phyloP scores from a whole-genome alignment of 1,140 invertebrate species.

The Penaeus chinensis region DNA sequence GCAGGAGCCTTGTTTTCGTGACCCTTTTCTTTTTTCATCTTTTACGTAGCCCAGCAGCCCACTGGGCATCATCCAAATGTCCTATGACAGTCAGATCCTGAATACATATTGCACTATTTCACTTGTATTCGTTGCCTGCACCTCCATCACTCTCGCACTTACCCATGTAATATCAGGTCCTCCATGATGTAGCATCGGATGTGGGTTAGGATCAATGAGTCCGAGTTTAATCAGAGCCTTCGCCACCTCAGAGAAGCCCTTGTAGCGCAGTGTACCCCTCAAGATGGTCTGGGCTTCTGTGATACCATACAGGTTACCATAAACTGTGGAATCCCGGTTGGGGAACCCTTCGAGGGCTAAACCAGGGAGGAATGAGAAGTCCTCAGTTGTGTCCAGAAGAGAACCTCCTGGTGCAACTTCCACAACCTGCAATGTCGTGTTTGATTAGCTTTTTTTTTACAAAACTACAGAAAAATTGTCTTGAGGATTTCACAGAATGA shows the following conservation, averaged over 20 bases:
- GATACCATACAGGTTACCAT: conserved; percentile 88
- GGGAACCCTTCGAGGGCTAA: conserved; percentile 97
- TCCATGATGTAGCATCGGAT: conserved; percentile 89
- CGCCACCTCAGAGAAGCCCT: conserved; percentile 90
- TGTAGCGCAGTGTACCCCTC: conserved; percentile 84
- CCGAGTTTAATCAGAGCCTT: conserved; percentile 87
- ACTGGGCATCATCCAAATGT: too few relatives aligned
- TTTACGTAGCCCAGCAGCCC: too few relatives aligned
- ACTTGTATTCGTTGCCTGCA: conserved; percentile 67
- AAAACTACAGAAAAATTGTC: neutral
- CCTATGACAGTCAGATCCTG: too few relatives aligned
- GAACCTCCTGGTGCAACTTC: conserved; percentile 91
- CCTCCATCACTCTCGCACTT: neutral
- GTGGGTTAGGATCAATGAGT: conserved; percentile 85
- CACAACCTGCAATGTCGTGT: conserved; percentile 68
- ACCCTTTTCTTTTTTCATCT: too few relatives aligned
- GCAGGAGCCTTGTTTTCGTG: too few relatives aligned
- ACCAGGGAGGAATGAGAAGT: conserved; percentile 92
- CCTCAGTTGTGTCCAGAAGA: conserved; percentile 81
- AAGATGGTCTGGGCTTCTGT: conserved; percentile 88
- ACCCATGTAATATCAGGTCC: conserved; percentile 97
- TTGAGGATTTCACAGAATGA: too few relatives aligned
- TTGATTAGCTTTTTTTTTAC: neutral
- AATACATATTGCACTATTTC: conserved; percentile 24
- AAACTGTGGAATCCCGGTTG: conserved; percentile 94